These are phyloP conservation scores for Oedothorax gibbosus DNA, from an alignment of 1,140 invertebrate genomes.

Conservation along the genomic window DNA sequence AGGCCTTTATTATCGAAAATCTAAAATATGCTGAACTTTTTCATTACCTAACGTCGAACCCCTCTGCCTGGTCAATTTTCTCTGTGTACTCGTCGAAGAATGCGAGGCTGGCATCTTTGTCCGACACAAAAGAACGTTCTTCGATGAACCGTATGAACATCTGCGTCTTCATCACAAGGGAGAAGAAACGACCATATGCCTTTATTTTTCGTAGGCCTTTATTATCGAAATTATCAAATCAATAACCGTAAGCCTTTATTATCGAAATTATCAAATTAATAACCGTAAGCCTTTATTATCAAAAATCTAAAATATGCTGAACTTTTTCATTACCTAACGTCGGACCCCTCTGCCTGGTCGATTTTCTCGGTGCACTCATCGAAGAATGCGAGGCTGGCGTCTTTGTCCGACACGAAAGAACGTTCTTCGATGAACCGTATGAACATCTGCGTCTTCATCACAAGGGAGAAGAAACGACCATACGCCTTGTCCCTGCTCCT, in stretches of 20 bases:
- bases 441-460: constrained; percentile 97
- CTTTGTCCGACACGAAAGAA: constrained; percentile 97
- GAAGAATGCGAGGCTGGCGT: constrained; percentile 93
- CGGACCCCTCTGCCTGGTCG: constrained; percentile 67
- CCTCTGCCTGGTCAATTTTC: constrained; percentile 70
- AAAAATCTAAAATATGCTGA: too few species aligned
- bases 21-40: too few species aligned
- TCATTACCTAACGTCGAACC: constrained; percentile 67
- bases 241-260: too few species aligned
- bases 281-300: too few species aligned
- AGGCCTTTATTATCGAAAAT: too few species aligned
- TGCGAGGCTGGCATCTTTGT: constrained; percentile 90
- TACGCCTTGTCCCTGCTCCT: constrained; percentile 64
- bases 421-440: constrained; percentile 98
- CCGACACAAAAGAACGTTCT: constrained; percentile 97
- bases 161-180: constrained; percentile 90
- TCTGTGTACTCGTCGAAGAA: constrained; percentile 99
- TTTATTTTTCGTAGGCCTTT: constrained; percentile 70
- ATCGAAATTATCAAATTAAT: too few species aligned
- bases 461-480: constrained; percentile 88
- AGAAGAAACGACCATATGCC: constrained; percentile 84
- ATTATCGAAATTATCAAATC: too few species aligned
- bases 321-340: constrained; percentile 76
- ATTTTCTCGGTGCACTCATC: constrained; percentile 94
- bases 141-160: constrained; percentile 99